Evolutionary conservation across 2,797 vertebrate genomes (phyloP).

Genomic region (Kryptopterus vitreolus): DNA sequence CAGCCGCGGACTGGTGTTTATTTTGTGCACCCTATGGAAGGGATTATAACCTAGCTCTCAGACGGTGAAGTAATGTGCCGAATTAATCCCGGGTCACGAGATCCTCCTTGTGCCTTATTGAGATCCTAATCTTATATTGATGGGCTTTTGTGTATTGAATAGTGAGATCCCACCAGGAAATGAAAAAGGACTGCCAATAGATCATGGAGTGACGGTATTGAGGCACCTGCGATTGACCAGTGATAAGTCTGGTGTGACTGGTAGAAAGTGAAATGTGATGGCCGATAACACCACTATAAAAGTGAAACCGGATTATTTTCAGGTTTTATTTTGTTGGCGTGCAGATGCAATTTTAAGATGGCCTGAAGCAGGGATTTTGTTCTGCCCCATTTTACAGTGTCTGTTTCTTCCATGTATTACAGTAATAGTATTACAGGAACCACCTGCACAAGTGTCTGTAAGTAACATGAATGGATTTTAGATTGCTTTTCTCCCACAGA

Average conservation of each 20-base stretch:
- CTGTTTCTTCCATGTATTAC: conserved; percentile 58
- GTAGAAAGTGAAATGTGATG: background rate
- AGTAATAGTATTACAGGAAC: conserved; percentile 49
- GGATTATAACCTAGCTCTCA: conserved; percentile 43
- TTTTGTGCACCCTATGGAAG: conserved; percentile 25
- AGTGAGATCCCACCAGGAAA: conserved; percentile 69
- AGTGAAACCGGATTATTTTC: conserved; percentile 2
- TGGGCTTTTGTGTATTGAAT: conserved; percentile 60
- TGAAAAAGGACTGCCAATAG: conserved; percentile 56
- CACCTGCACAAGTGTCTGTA: conserved; percentile 43
- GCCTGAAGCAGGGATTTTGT: conserved; percentile 18
- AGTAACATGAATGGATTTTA: conserved; percentile 65
- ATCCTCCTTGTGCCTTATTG: conserved; percentile 62
- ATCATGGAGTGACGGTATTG: conserved; percentile 29
- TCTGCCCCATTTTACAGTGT: conserved; percentile 25
- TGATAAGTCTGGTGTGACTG: conserved; percentile 10
- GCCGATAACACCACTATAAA: background rate
- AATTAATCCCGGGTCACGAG: conserved; percentile 39
- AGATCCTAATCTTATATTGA: conserved; percentile 69
- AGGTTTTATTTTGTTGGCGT: conserved; percentile 22
- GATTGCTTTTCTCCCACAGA: conserved; percentile 72
- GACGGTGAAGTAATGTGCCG: conserved; percentile 47
- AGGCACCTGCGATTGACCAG: conserved; percentile 41
- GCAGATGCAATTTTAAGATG: background rate
- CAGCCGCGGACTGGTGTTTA: conserved; percentile 8